Base-by-base conservation (phyloP, 2,113 vertebrate genomes). In the Antennarius striatus region DNA sequence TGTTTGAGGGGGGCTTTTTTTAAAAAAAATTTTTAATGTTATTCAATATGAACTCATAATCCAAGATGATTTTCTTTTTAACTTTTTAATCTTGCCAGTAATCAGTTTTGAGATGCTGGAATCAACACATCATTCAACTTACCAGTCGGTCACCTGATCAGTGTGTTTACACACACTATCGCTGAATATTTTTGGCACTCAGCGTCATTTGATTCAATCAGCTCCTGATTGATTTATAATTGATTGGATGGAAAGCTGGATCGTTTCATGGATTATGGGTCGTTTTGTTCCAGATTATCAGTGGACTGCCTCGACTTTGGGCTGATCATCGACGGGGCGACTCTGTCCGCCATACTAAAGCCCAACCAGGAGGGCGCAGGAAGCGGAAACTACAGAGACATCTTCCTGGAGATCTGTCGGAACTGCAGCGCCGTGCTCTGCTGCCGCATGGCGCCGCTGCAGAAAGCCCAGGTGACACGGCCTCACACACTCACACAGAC, bases 401-500 rank as follows among this genome's bases (percentile, higher is more conserved):
- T 96, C 73, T 99, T 99, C 81, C 93, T 99, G 63, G 96, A 98
- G 28, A 95, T 99, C 85, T 98, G 96, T 90, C 94, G 96, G 22
- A 98, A 96, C 93, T 99, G 97, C 74, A 99, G 94, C 4, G 96
- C 96, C 0, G 97, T 99, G 51, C 93, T 99, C 12, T 99, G 98
- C 91, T 99, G 98, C 75, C 95, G 98, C 39, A 99, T 99, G 98
- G 97, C 98, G 0, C 97, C 98, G 1, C 90, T 99, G 75, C 98
- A 99, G 90, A 99, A 99, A 92, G 96, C 96, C 56, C 96, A 98
- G 96, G 96, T 97, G 43, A 67, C 30, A 14, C 11, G n/a, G 8
- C 14, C 4, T 40, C 17, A 0, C 57, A 17, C 66, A n/a, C 2
- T 1, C 4, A 63, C 17, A 30, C 30, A 6, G 43, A 4, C 29